Conservation (phyloP, 2,888 invertebrate species). For the Hemaris fuciformis region DNA sequence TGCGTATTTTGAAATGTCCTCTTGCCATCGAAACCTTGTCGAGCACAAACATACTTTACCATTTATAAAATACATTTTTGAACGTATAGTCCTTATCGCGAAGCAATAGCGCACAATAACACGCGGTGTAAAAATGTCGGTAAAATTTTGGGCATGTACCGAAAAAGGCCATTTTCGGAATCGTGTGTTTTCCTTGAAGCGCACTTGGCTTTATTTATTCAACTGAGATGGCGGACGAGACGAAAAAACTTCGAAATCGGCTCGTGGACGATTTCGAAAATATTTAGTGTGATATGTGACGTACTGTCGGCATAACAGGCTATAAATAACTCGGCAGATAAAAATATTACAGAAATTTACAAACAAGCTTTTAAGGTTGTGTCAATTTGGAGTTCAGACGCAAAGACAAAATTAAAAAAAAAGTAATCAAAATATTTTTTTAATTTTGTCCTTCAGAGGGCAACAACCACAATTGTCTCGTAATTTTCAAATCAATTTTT, state of each 20-base stretch:
- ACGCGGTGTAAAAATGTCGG: slow-evolving; percentile 16
- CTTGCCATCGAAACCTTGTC: slow-evolving; percentile 16
- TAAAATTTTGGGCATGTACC: slow-evolving; percentile 17
- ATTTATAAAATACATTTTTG: neutral
- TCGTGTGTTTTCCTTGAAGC: slow-evolving; percentile 67
- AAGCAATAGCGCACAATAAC: neutral
- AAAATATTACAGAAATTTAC: too few species aligned
- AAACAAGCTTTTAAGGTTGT: too few species aligned
- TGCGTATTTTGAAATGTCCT: slow-evolving; percentile 18
- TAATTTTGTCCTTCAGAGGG: too few species aligned
- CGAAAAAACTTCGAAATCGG: slow-evolving; percentile 72
- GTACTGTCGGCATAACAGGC: slow-evolving; percentile 38
- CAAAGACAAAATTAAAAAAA: too few species aligned
- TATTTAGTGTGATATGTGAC: slow-evolving; percentile 63
- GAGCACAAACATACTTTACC: slow-evolving; percentile 2
- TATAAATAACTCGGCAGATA: too few species aligned
- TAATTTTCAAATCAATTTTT: too few species aligned
- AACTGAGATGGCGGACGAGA: slow-evolving; percentile 66
- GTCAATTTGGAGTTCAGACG: too few species aligned
- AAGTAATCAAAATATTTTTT: too few species aligned
- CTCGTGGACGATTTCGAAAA: slow-evolving; percentile 72
- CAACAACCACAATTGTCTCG: too few species aligned
- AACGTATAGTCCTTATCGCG: neutral
- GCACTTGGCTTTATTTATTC: slow-evolving; percentile 69
- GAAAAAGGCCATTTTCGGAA: slow-evolving; percentile 31